Conservation (phyloP, 2,113 vertebrate genomes). For the Oreochromis niloticus region DNA sequence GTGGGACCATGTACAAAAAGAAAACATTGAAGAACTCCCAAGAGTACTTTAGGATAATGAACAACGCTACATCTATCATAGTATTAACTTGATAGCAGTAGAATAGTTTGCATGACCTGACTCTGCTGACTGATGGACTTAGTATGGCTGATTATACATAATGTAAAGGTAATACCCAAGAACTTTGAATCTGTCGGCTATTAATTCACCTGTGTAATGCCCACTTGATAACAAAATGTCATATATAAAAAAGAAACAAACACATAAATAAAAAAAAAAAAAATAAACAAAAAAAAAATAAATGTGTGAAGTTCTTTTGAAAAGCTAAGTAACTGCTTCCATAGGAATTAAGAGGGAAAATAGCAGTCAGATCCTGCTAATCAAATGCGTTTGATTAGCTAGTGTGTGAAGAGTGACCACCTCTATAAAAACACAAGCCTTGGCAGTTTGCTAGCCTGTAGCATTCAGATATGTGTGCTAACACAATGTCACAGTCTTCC, state of each 20-base stretch:
- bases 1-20: neutral
- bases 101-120: neutral
- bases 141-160: neutral
- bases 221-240: neutral
- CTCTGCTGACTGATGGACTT: neutral
- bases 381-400: neutral
- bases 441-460: neutral
- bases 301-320: rapidly evolving
- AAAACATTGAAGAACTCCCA: neutral
- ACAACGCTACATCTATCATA: neutral
- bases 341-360: neutral
- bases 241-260: neutral
- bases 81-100: neutral
- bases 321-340: neutral
- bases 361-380: neutral
- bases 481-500: neutral
- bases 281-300: neutral
- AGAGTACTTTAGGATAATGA: neutral
- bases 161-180: neutral
- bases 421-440: neutral
- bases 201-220: neutral
- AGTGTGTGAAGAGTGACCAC: neutral
- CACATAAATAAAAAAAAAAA: neutral
- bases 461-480: neutral
- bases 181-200: neutral